phyloP scores from a whole-genome alignment of 2,113 vertebrate genomes.

The Etheostoma spectabile region DNA sequence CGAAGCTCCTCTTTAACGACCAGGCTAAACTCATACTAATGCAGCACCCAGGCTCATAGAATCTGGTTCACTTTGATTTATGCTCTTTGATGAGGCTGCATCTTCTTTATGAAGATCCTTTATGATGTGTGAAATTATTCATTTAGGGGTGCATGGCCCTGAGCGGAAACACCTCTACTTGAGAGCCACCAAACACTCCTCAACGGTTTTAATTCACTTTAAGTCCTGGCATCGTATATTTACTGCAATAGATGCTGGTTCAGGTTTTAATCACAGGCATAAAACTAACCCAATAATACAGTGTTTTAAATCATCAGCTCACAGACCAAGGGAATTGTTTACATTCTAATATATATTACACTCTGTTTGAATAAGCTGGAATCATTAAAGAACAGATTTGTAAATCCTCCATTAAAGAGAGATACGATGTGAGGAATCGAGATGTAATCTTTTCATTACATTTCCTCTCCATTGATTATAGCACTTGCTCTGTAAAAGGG shows the following conservation, averaged over 20 bases:
- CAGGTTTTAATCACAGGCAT: conserved; percentile 6
- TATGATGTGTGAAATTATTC: conserved; percentile 55
- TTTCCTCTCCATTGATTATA: conserved; percentile 52
- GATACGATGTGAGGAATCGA: not conserved
- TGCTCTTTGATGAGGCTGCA: conserved; percentile 48
- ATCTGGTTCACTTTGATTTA: conserved; percentile 44
- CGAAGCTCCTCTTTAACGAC: not conserved
- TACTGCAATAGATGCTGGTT: conserved; percentile 2
- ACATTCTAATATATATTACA: conserved; percentile 21
- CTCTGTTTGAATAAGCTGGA: not conserved
- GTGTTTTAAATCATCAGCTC: conserved; percentile 5
- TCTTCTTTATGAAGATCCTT: conserved; percentile 38
- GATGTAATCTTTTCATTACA: conserved; percentile 37
- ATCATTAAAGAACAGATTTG: conserved; percentile 35
- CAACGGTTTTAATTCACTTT: conserved; percentile 26
- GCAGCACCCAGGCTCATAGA: not conserved
- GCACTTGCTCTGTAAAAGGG: conserved; percentile 21
- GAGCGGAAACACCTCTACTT: conserved; percentile 6
- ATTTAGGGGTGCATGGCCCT: conserved; percentile 9
- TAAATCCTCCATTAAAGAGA: conserved; percentile 7
- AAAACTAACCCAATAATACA: conserved; percentile 20
- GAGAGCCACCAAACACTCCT: conserved; percentile 24
- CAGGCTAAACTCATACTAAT: not conserved
- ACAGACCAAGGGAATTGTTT: conserved; percentile 5
- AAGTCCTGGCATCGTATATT: conserved; percentile 18